Evolutionary conservation across 1,140 invertebrate genomes (phyloP), one percentile per base, ranked within the genome.

Genomic region (Littorina saxatilis): DNA sequence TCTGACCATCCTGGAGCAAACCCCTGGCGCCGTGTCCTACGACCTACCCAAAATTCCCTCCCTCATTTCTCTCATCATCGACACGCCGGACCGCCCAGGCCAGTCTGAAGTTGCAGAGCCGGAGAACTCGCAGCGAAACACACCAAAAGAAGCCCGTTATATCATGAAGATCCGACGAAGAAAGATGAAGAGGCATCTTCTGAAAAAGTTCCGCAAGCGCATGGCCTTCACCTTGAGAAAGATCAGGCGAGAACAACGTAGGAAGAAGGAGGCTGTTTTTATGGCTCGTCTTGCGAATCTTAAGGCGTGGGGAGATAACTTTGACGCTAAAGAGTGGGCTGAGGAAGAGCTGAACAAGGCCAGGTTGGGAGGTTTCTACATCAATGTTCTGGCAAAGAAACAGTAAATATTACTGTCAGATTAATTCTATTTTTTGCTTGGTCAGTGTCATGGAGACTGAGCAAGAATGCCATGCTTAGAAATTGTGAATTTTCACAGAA

Each of bases 171-270:
- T 85, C 39, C 58, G 81, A 35, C 58, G 83, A 11, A 75, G 75
- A 37, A 85, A 85, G 72, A 85, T 85, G 83, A 85, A 85, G 61
- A 43, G 77, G n/a, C 83, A 85, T 70, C 74, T 76, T 29, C 66
- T 85, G 78, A 82, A 82, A 43, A 85, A 85, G 66, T 81, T 78
- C 52, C 83, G 83, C 20, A 85, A 85, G 43, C 73, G 77, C 50
- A 80, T 82, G 78, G 27, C 37, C n/a, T 82, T 82, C 68, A 79
- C 77, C 0, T 66, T 79, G 61, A 73, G 79, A 40, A 85, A 78
- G 40, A 52, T 80, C 20, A 52, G 43, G 52, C 47, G 55, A 2
- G 39, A 47, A 20, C 40, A 39, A 15, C 17, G 55, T 50, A 82
- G 79, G 55, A 82, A 82, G 74, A 85, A 85, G 66, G 81, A 79